Evolutionary conservation across 1,140 invertebrate genomes (phyloP), one percentile per base, ranked within the genome.

Genomic region (Delia radicum): DNA sequence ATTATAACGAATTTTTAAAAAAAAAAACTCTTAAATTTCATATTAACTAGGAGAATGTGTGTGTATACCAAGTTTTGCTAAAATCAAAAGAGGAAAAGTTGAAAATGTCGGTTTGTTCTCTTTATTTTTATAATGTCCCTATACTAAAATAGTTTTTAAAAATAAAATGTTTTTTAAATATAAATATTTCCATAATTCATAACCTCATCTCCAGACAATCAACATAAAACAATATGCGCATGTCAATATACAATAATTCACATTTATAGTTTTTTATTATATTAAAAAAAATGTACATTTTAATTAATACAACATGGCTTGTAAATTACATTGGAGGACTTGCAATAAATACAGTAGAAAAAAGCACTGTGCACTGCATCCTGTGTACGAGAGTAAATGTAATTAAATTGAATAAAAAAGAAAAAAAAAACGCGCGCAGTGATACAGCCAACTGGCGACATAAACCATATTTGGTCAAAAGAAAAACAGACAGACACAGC

Each of bases 381-480:
- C 63, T 69, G 29, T 31, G 18, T 4, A 67, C 28, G 29, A 67
- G 15, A 67, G 27, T 67, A 67, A 67, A 67, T 67, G 65, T 69
- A 69, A 69, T 69, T 69, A 69, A 69, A 69, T 69, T 24, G 65
- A 24, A 29, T 6, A 67, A 67, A 67, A 55, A 55, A 48, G 8
- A 65, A 63, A 63, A 27, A 29, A 15, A 28, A 67, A 69, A 69
- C n/a, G n/a, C n/a, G n/a, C n/a, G n/a, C n/a, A n/a, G n/a, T n/a
- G n/a, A 31, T 10, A 24, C 65, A 33, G 65, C 65, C 29, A 69
- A 69, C 31, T 69, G 65, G 65, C 65, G 65, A 69, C 65, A 69
- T 69, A 69, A 69, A 69, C 65, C 65, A 69, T 69, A 69, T 69
- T 37, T 69, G 65, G 65, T 69, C 65, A 69, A 33, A 7, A 24